Percentiles rank a stretch among this genome's conserved stretches.
Evolutionary conservation across 2,797 vertebrate genomes (phyloP).

Genomic region (Setipinna tenuifilis): DNA sequence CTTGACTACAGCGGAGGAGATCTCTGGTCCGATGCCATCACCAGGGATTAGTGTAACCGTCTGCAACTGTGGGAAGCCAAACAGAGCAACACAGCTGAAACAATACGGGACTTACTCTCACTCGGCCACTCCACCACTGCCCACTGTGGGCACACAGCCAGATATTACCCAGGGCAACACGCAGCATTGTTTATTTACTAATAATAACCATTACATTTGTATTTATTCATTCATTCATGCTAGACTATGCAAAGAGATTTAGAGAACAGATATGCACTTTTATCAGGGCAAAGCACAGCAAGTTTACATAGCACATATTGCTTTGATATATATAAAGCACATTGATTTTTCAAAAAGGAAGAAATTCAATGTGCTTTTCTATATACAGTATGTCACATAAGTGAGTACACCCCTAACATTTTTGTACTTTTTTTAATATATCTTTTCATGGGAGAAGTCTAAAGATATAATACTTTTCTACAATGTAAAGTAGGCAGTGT

Average conservation of each 20-base stretch:
- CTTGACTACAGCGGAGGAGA: conserved; percentile 90
- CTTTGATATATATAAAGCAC: too few species aligned
- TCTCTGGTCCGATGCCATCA: conserved; percentile 97
- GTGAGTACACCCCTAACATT: too few species aligned
- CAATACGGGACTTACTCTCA: conserved; percentile 74
- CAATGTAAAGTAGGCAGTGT: too few species aligned
- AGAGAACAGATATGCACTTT: neutral
- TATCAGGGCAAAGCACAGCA: neutral
- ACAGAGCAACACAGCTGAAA: conserved; percentile 34
- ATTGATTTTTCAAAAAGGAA: too few species aligned
- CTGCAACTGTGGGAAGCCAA: conserved; percentile 75
- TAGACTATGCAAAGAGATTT: neutral
- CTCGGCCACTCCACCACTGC: conserved; percentile 55
- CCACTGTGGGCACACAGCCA: neutral
- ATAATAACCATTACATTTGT: neutral
- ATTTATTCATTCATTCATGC: neutral
- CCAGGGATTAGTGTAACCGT: conserved; percentile 97
- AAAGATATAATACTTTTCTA: too few species aligned
- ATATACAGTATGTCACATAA: too few species aligned
- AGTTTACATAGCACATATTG: too few species aligned
- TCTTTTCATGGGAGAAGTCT: too few species aligned
- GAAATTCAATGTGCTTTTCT: too few species aligned
- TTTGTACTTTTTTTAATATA: too few species aligned
- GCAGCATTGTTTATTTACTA: neutral
- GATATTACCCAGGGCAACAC: neutral